These are phyloP conservation scores for Ceyx cyanopectus DNA, from an alignment of 2,113 vertebrate species.

Conservation along the genomic window DNA sequence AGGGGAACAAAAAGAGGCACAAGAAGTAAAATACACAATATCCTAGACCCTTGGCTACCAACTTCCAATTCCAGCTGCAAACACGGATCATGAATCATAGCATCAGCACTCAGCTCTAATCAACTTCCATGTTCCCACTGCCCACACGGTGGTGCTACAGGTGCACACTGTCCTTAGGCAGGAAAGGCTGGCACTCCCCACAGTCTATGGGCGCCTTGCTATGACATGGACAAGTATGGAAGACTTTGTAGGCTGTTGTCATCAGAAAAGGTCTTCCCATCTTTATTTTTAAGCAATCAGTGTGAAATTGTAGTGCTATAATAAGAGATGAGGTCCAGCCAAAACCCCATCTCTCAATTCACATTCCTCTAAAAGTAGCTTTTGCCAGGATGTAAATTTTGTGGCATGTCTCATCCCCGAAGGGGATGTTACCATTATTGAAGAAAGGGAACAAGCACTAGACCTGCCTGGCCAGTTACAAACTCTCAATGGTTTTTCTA, in stretches of 20 bases:
- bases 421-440: neutral
- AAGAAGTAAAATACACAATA: neutral
- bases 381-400: neutral
- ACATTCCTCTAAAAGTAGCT: neutral
- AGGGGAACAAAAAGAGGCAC: neutral
- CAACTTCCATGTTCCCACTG: neutral
- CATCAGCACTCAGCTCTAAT: neutral
- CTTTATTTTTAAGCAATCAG: neutral
- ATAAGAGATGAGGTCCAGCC: neutral
- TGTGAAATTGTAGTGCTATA: neutral
- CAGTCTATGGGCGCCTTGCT: neutral
- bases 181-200: neutral
- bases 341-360: neutral
- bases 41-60: neutral
- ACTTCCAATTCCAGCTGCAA: neutral
- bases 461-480: neutral
- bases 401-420: neutral
- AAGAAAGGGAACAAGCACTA: neutral
- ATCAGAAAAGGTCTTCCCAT: neutral
- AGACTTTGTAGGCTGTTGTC: neutral
- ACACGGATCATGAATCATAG: accelerated
- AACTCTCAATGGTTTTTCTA: neutral
- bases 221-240: neutral
- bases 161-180: neutral
- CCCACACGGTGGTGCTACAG: constrained; percentile 58